These are phyloP conservation scores for Sycophila texana DNA, from an alignment of 2,888 invertebrate species.

Conservation along the genomic window DNA sequence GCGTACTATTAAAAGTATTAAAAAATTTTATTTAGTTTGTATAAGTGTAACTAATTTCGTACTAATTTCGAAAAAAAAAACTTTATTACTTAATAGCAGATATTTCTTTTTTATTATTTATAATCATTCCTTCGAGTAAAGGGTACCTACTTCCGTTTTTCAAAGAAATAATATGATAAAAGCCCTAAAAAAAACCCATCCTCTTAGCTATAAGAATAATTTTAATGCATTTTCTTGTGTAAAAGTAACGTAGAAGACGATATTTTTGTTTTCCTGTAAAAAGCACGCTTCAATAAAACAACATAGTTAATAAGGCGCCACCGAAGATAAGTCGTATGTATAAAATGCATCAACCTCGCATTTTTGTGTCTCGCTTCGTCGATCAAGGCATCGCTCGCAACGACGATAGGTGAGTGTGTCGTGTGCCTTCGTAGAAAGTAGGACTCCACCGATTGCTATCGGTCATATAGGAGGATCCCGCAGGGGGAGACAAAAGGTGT, in stretches of 20 bases:
- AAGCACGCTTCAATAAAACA: background rate
- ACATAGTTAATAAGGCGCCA: constrained; percentile 22
- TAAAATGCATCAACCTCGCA: background rate
- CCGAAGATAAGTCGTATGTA: constrained; percentile 14
- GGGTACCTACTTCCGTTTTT: too few species aligned
- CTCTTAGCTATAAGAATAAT: background rate
- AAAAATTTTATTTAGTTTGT: too few species aligned
- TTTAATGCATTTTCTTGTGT: too few species aligned
- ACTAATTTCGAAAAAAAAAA: too few species aligned
- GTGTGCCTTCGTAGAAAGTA: constrained; percentile 29
- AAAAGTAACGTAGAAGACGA: too few species aligned
- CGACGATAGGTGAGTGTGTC: constrained; percentile 16
- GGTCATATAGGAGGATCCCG: background rate
- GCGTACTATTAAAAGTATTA: too few species aligned
- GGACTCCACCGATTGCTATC: constrained; percentile 43
- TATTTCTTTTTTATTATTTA: too few species aligned
- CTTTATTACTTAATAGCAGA: too few species aligned
- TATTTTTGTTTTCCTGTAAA: too few species aligned
- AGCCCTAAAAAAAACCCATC: background rate
- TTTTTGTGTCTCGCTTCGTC: constrained; percentile 21
- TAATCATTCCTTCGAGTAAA: too few species aligned
- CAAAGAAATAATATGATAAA: background rate
- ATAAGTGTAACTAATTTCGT: too few species aligned
- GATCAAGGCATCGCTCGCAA: constrained; percentile 12
- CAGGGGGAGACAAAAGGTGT: constrained; percentile 48